Evolutionary conservation across 1,140 invertebrate genomes (phyloP), one percentile per base, ranked within the genome.

Genomic region (Penaeus japonicus): DNA sequence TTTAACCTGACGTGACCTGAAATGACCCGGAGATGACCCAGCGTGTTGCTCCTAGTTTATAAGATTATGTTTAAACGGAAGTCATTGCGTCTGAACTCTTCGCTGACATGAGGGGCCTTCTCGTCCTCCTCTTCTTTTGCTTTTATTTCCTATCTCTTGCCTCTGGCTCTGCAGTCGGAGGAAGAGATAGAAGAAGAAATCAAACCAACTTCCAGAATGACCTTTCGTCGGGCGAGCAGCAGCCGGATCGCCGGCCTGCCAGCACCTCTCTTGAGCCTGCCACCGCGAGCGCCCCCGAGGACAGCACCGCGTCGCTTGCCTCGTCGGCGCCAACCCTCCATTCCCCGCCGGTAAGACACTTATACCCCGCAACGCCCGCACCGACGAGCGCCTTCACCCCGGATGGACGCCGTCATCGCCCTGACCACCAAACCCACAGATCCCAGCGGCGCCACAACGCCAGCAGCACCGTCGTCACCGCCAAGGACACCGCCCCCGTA

Each of bases 91-190:
- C 86, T 59, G 62, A 62, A 73, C 70, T 83, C 27, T 88, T 84
- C 70, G 81, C 86, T 88, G 86, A 83, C 86, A 88, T 88, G 86
- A 88, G 86, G 80, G 65, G 70, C 55, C 86, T 88, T 83, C 80
- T 83, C 79, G 79, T 78, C 70, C 32, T 81, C 53, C 53, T 88
- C 79, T 65, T 84, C 27, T 62, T 87, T 59, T 59, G 32, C 86
- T 88, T 88, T 20, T 75, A 83, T 47, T 70, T 82, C 81, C 59
- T 88, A 57, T 88, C 86, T 35, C 70, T 22, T 75, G 32, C 86
- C 65, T 27, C 86, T 82, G 80, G 80, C 57, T 83, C 80, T 88
- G 70, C 55, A 12, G 65, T 83, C n/a, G 65, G 85, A 87, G 85
- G 85, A 55, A 87, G 77, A 79, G 59, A 78, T n/a, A 77, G 85